Evolutionary conservation across 2,888 invertebrate genomes (phyloP).

Genomic region (Rhamnusium bicolor): DNA sequence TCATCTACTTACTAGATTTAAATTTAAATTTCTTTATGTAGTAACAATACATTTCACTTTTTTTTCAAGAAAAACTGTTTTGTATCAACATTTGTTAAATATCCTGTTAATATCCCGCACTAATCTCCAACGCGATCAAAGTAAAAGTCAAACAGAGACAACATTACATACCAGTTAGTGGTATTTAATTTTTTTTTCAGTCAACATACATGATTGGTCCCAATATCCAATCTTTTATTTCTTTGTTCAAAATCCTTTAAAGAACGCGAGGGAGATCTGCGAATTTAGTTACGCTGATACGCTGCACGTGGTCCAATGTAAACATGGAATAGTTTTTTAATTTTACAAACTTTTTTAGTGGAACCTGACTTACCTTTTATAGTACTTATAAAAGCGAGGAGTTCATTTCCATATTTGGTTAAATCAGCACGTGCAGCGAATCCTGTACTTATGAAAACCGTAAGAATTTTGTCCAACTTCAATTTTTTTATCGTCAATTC

Average conservation of each 20-base stretch:
- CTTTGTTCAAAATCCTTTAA: conserved; percentile 33
- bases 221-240: background rate
- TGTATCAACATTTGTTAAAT: background rate
- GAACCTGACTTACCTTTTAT: background rate
- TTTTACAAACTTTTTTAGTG: background rate
- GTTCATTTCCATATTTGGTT: background rate
- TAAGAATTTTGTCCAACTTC: background rate
- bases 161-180: background rate
- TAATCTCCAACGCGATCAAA: background rate
- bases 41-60: background rate
- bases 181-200: conserved; percentile 11
- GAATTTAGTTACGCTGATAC: conserved; percentile 32
- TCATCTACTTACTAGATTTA: no score
- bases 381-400: background rate
- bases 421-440: conserved; percentile 15
- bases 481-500: background rate
- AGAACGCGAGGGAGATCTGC: background rate
- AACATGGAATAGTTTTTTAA: conserved; percentile 2
- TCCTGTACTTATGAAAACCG: background rate
- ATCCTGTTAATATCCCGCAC: background rate
- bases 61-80: background rate
- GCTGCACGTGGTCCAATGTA: conserved; percentile 33
- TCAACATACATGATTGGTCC: conserved; percentile 29
- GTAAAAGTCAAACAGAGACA: conserved; percentile 27
- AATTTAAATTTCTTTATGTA: no score